These are phyloP conservation scores for Leptopilina myrica DNA, from an alignment of 2,888 invertebrate genomes.

Conservation along the genomic window DNA sequence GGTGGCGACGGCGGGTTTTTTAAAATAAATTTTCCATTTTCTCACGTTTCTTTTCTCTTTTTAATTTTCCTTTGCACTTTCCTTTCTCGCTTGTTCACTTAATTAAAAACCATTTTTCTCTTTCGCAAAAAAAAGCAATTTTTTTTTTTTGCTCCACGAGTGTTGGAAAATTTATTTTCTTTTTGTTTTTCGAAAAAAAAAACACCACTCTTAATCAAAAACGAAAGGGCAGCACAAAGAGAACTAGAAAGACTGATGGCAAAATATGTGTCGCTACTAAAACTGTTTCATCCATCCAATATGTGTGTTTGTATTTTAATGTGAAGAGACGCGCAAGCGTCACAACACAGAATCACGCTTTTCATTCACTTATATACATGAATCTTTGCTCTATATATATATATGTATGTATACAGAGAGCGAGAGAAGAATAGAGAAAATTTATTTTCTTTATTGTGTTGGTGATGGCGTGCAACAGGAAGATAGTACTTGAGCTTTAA, in stretches of 20 bases:
- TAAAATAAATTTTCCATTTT: conserved; percentile 4
- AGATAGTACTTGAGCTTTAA: conserved; percentile 23
- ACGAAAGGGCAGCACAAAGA: conserved; percentile 23
- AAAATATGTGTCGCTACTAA: conserved; percentile 28
- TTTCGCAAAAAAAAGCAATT: too few relatives aligned
- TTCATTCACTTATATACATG: conserved; percentile 20
- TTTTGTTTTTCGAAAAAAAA: not conserved
- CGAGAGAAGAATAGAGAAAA: conserved; percentile 3
- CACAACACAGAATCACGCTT: conserved; percentile 36
- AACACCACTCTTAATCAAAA: not conserved
- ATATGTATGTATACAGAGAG: conserved; percentile 9
- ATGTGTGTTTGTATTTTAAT: conserved; percentile 1
- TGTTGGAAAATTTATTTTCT: too few relatives aligned
- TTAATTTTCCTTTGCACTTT: too few relatives aligned
- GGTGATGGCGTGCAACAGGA: conserved; percentile 20
- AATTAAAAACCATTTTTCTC: not conserved
- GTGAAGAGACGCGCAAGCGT: conserved; percentile 28
- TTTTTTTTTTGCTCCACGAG: too few relatives aligned
- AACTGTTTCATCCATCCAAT: conserved; percentile 18
- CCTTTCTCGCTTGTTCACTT: not conserved
- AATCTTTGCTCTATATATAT: not conserved
- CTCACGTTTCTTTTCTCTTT: not conserved
- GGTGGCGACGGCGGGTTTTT: not conserved
- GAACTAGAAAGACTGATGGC: conserved; percentile 21
- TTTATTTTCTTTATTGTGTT: not conserved